Conservation (phyloP, 2,797 vertebrate genomes). For the Hoplostethus mediterraneus region DNA sequence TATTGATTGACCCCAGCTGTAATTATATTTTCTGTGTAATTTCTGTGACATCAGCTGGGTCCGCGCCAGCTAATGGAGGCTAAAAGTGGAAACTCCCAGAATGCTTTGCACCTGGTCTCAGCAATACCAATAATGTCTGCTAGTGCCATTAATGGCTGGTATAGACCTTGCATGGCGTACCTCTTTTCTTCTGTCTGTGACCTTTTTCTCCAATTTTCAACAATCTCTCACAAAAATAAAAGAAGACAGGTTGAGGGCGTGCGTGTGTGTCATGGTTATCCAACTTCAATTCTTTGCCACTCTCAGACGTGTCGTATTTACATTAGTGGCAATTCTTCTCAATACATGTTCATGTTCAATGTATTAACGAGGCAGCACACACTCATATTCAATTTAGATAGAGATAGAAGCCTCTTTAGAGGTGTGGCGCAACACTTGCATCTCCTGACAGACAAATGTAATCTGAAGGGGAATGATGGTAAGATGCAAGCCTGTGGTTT, state of each 20-base stretch:
- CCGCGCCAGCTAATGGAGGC: slow-evolving; percentile 71
- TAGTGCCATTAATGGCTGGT: slow-evolving; percentile 37
- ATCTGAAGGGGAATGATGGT: slow-evolving; percentile 76
- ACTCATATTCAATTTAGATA: slow-evolving; percentile 14
- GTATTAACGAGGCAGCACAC: slow-evolving; percentile 27
- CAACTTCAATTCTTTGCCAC: slow-evolving; percentile 39
- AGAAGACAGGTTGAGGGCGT: slow-evolving; percentile 4
- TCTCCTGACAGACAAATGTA: slow-evolving; percentile 52
- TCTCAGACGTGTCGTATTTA: slow-evolving; percentile 14
- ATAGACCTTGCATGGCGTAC: not conserved
- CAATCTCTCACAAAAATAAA: not conserved
- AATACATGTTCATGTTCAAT: slow-evolving; percentile 7
- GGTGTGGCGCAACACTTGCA: slow-evolving; percentile 35
- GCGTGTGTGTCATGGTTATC: slow-evolving; percentile 12
- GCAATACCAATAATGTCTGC: slow-evolving; percentile 36
- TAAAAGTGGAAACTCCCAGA: slow-evolving; percentile 70
- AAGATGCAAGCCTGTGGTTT: slow-evolving; percentile 66
- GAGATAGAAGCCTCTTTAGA: slow-evolving; percentile 26
- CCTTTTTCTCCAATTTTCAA: no score
- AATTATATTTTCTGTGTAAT: slow-evolving; percentile 80
- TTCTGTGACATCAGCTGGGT: slow-evolving; percentile 75
- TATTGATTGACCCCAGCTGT: slow-evolving; percentile 78
- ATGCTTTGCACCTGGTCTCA: slow-evolving; percentile 70
- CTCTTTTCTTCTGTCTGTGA: not conserved
- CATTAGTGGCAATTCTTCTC: slow-evolving; percentile 28